Conservation (phyloP, 1,140 invertebrate species). For the Pissodes strobi region DNA sequence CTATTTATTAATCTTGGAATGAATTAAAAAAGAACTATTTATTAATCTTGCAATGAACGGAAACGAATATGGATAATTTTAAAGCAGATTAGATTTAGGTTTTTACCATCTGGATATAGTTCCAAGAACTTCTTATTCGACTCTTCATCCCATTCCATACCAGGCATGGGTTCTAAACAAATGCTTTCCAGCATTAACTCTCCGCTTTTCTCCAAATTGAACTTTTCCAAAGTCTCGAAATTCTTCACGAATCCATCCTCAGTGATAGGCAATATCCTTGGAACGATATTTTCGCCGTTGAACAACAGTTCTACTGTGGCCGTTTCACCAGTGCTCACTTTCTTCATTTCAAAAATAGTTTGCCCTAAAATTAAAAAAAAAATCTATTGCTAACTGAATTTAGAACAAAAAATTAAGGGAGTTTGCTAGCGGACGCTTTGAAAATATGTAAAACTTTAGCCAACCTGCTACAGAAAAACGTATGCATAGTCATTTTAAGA, state of each 20-base stretch:
- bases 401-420: too few species aligned
- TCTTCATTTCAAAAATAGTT: constrained; percentile 66
- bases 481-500: too few species aligned
- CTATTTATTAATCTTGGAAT: too few species aligned
- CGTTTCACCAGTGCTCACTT: constrained; percentile 67
- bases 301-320: constrained; percentile 67
- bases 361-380: constrained; percentile 52
- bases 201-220: constrained; percentile 55
- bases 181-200: constrained; percentile 63
- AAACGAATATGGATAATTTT: too few species aligned
- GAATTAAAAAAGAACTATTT: too few species aligned
- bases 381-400: too few species aligned
- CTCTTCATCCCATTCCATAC: constrained; percentile 64
- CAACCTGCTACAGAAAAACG: too few species aligned
- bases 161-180: constrained; percentile 62
- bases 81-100: too few species aligned
- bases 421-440: too few species aligned
- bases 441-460: too few species aligned
- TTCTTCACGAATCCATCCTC: constrained; percentile 51
- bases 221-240: constrained; percentile 48
- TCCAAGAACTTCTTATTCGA: constrained; percentile 66
- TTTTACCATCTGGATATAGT: constrained; percentile 61
- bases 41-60: too few species aligned
- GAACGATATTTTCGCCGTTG: constrained; percentile 64
- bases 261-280: constrained; percentile 57